A percentile compares a stretch with the other conserved stretches of the same genome.
phyloP scores from a whole-genome alignment of 1,140 invertebrate genomes.

The Luehdorfia chinensis region DNA sequence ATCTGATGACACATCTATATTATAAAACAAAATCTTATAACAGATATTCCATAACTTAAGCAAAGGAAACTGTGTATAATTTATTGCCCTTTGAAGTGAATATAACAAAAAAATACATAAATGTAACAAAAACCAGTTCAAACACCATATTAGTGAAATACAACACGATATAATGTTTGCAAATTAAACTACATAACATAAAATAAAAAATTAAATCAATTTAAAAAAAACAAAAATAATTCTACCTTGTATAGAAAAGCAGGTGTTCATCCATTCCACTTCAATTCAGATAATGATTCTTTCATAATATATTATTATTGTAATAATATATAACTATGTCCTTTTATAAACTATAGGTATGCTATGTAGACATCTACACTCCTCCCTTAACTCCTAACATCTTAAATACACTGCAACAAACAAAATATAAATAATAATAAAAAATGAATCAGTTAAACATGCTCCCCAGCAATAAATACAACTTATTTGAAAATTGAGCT shows the following conservation, averaged over 20 bases:
- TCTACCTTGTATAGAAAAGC: conserved; percentile 66
- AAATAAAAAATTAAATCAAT: conserved; percentile 21
- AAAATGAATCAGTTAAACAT: conserved; percentile 9
- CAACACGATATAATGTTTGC: no score
- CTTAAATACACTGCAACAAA: conserved; percentile 76
- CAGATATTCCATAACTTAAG: no score
- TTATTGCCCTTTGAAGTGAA: no score
- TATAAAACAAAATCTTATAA: no score
- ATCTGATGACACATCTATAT: no score
- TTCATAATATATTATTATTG: conserved; percentile 76
- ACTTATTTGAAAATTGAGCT: no score
- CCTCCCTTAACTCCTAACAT: conserved; percentile 66
- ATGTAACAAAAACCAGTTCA: no score
- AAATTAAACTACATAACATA: not conserved
- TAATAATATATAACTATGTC: conserved; percentile 76
- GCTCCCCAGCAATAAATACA: no score
- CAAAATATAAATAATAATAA: conserved; percentile 38
- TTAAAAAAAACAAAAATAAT: conserved; percentile 23
- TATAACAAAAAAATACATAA: no score
- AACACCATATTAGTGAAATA: no score
- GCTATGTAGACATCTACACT: conserved; percentile 74
- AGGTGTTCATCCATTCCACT: conserved; percentile 63
- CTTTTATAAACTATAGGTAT: conserved; percentile 74
- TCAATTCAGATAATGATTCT: conserved; percentile 56
- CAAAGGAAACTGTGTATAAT: no score